phyloP scores from a whole-genome alignment of 2,888 invertebrate genomes.

The Fabriciana adippe region DNA sequence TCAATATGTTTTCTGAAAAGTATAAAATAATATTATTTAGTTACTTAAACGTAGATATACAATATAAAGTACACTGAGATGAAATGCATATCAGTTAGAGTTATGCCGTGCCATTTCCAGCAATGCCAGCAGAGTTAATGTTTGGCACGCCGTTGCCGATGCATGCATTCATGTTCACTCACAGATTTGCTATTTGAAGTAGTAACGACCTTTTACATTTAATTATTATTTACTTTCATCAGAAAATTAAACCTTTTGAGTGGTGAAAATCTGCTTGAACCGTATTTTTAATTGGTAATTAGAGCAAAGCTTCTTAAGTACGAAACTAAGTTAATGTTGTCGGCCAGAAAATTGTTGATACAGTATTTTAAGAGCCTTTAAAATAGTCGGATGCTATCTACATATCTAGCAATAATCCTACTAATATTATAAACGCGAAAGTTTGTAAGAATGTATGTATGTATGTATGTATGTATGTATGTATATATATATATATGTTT shows the following conservation, averaged over 20 bases:
- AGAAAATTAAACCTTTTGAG: background rate
- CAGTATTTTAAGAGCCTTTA: no score
- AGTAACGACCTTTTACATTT: background rate
- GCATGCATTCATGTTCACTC: conserved; percentile 12
- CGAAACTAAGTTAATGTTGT: no score
- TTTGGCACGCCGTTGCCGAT: conserved; percentile 7
- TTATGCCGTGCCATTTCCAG: background rate
- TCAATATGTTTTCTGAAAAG: no score
- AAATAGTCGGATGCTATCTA: no score
- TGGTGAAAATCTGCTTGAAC: background rate
- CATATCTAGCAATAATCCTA: background rate
- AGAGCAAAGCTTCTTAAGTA: no score
- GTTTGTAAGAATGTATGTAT: no score
- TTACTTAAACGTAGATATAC: background rate
- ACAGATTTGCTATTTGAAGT: background rate
- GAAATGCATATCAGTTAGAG: conserved; percentile 8
- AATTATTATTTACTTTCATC: conserved; percentile 8
- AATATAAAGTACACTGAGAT: background rate
- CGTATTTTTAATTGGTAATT: background rate
- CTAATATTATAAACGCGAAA: no score
- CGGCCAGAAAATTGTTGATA: no score
- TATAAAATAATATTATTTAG: no score
- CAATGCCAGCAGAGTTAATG: conserved; percentile 5
- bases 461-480: no score
- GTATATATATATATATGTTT: no score